Evolutionary conservation across 30 jellyfish, hydroid and myxozoan genomes (phyloP).

Genomic region (Aurelia aurita): DNA sequence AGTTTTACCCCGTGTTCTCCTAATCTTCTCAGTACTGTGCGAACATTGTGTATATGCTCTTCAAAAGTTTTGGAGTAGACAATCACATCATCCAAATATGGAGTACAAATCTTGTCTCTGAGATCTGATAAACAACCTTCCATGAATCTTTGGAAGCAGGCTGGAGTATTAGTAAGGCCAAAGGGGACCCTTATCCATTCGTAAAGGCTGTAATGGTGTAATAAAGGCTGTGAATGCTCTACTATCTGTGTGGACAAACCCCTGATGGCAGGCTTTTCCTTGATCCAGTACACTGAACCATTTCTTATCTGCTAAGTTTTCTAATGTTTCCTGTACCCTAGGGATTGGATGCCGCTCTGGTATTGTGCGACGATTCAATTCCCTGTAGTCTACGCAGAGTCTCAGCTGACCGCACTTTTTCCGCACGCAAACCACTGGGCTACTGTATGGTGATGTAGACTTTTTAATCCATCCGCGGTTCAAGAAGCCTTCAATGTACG

Average conservation of each 20-base stretch:
- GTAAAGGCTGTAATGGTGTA: constrained; percentile 46
- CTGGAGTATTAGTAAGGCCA: not conserved
- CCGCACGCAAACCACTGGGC: constrained; percentile 56
- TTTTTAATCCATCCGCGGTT: constrained; percentile 1
- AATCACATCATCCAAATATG: too few species aligned
- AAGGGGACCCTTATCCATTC: constrained; percentile 55
- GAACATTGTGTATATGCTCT: too few species aligned
- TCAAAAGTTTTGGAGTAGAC: too few species aligned
- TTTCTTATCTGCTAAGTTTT: constrained; percentile 8
- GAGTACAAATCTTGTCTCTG: too few species aligned
- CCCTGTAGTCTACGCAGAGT: constrained; percentile 55
- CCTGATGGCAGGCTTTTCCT: constrained; percentile 46
- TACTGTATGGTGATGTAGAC: constrained; percentile 34
- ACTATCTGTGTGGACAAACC: constrained; percentile 48
- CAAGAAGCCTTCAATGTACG: constrained; percentile 34
- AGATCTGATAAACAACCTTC: too few species aligned
- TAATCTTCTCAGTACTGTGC: too few species aligned
- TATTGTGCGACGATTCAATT: constrained; percentile 18
- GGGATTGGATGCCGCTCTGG: too few species aligned
- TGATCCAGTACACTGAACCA: constrained; percentile 34
- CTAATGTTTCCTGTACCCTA: constrained; percentile 21
- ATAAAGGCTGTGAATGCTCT: constrained; percentile 28
- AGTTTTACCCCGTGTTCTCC: too few species aligned
- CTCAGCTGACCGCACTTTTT: constrained; percentile 28
- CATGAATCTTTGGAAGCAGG: too few species aligned